Evolutionary conservation across 1,140 invertebrate species (phyloP).

Genomic region (Camponotus pennsylvanicus): DNA sequence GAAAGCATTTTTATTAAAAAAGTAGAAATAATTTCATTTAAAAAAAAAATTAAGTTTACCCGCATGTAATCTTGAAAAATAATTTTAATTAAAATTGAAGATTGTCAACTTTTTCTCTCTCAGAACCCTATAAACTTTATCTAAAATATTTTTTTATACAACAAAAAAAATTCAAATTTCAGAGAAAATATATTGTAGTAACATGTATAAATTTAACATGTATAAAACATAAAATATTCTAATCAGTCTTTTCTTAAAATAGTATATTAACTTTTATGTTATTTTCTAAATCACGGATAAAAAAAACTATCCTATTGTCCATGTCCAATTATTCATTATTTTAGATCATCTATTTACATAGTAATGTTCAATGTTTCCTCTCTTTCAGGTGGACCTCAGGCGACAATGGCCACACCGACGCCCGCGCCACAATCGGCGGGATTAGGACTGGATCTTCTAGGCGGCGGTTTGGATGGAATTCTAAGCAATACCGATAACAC

Average conservation of each 20-base stretch:
- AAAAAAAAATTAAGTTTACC: too few relatives aligned
- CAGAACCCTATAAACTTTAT: too few relatives aligned
- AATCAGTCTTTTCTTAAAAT: neutral
- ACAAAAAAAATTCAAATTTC: too few relatives aligned
- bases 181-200: too few relatives aligned
- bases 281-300: constrained; percentile 6
- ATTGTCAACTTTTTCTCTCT: too few relatives aligned
- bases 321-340: neutral
- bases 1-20: too few relatives aligned
- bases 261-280: neutral
- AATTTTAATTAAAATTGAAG: too few relatives aligned
- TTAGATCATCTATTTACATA: too few relatives aligned
- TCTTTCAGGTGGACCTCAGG: constrained; percentile 77
- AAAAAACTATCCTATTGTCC: neutral
- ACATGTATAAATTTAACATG: neutral
- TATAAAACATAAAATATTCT: neutral
- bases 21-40: too few relatives aligned
- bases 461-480: constrained; percentile 86
- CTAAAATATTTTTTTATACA: too few relatives aligned
- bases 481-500: constrained; percentile 81
- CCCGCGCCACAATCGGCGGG: constrained; percentile 86
- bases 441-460: constrained; percentile 93
- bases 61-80: too few relatives aligned
- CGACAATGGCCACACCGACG: constrained; percentile 86
- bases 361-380: neutral